Evolutionary conservation across 2,888 invertebrate genomes (phyloP).

Genomic region (Tachina grossa): DNA sequence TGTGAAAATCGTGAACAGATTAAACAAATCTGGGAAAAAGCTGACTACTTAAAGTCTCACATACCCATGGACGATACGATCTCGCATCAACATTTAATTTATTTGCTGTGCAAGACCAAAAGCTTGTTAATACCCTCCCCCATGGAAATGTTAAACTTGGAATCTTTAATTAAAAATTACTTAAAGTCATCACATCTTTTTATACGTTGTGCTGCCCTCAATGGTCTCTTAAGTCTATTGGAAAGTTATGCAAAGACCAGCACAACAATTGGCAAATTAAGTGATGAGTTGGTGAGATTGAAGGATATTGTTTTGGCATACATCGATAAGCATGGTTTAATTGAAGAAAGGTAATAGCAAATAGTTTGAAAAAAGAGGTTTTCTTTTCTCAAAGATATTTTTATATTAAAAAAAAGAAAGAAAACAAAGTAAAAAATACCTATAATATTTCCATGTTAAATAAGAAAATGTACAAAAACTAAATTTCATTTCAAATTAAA

Average conservation of each 20-base stretch:
- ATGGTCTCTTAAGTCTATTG: conserved; percentile 81
- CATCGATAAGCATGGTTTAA: conserved; percentile 82
- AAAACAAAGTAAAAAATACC: neutral
- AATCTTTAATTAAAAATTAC: conserved; percentile 81
- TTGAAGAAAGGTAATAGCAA: conserved; percentile 81
- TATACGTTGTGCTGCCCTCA: conserved; percentile 82
- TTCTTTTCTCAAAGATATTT: neutral
- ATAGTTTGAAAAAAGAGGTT: neutral
- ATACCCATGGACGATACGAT: conserved; percentile 91
- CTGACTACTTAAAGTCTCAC: conserved; percentile 86
- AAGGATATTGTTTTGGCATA: conserved; percentile 82
- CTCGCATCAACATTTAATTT: conserved; percentile 84
- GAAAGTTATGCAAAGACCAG: conserved; percentile 82
- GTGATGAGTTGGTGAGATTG: conserved; percentile 82
- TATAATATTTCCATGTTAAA: neutral
- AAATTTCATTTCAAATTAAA: neutral
- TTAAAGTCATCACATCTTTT: conserved; percentile 83
- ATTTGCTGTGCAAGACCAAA: conserved; percentile 82
- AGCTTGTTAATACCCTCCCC: conserved; percentile 82
- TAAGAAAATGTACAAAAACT: neutral
- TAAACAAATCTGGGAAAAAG: conserved; percentile 90
- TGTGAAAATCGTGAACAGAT: conserved; percentile 90
- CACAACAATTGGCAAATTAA: conserved; percentile 82
- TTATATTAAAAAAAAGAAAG: no score
- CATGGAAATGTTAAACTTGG: conserved; percentile 81